Base-by-base conservation (phyloP, 2,113 vertebrate species). In the Eubucco bourcierii region DNA sequence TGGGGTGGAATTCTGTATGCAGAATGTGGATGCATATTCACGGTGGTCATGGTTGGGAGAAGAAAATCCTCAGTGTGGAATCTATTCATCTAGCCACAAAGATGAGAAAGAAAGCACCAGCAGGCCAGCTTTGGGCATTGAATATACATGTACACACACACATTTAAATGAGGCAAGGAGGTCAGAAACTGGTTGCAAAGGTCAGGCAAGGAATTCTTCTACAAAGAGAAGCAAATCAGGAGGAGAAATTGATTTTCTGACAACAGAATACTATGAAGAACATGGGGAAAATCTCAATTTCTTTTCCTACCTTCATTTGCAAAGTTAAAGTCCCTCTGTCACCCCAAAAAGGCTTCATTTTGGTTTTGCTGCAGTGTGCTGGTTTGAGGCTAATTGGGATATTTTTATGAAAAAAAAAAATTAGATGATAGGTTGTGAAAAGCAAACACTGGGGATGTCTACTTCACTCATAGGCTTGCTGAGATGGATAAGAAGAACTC, bases 91-190 rank as follows among this genome's bases (percentile, higher is more conserved):
- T 59, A 64, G 21, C 19, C 19, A 83, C 46, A 83, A 90, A 90
- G 64, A 90, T 64, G 60, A 67, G 64, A 77, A 91, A 71, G 87
- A 81, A 66, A 29, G 21, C 46, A 27, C 21, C 37, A 39, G 65
- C 25, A 41, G 80, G 27, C 46, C 80, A 10, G 64, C 47, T 61
- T 41, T 74, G 33, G 46, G 52, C 28, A 58, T 10, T 96, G 90
- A 94, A 95, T 96, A 95, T 93, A 93, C 82, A 93, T 95, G 80
- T 61, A 83, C 94, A 95, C 93, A 95, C 71, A 77, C 25, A 17
- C 47, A 85, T 80, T 95, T 67, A 91, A 94, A 83, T 80, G n/a
- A 85, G 47, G 25, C 23, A 67, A 85, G 83, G 61, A 85, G 88
- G 68, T 93, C 85, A 94, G 64, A 91, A 86, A 77, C 52, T 71